Evolutionary conservation across 2,888 invertebrate species (phyloP), one percentile per base, ranked within the genome.

Genomic region (Chloroclysta siterata): DNA sequence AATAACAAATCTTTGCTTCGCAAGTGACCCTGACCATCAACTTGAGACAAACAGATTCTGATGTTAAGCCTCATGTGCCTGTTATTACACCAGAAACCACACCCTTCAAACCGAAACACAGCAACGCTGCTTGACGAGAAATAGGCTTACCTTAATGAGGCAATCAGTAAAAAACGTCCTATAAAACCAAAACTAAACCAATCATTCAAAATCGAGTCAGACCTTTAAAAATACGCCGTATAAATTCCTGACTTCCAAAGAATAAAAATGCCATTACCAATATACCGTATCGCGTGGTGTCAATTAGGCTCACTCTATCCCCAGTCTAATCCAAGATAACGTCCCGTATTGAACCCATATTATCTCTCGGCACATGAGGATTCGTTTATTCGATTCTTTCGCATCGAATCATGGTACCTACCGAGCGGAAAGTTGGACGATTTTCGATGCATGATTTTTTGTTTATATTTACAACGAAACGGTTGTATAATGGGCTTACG

Each of bases 311-410:
- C 84, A 81, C 83, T 82, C 77, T 82, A 81, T 63, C 79, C 79
- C 77, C 79, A 77, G 81, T 84, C 84, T 89, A 90, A 90, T 90
- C 88, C 84, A 73, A 87, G 91, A 92, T 92, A 91, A 89, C 74
- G 70, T 73, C 83, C 79, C 81, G 79, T 80, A 88, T 87, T 46
- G 17, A 46, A 17, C 46, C 17, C 46, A 10, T 46, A 17, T 41
- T 89, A 88, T 89, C 88, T 87, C 81, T 81, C 79, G 83, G 79
- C 83, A 85, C 82, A 83, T 84, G 87, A 85, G 80, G 85, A 84
- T 88, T 87, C 87, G 87, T 89, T 89, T 87, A 88, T 86, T 83
- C 84, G 81, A 83, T 82, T 81, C 83, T 76, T 75, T 81, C 77
- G 79, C 80, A 83, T 84, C 84, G 78, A 77, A 74, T 77, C 83